phyloP scores from a whole-genome alignment of 2,797 vertebrate species.

The Fistularia tabacaria region DNA sequence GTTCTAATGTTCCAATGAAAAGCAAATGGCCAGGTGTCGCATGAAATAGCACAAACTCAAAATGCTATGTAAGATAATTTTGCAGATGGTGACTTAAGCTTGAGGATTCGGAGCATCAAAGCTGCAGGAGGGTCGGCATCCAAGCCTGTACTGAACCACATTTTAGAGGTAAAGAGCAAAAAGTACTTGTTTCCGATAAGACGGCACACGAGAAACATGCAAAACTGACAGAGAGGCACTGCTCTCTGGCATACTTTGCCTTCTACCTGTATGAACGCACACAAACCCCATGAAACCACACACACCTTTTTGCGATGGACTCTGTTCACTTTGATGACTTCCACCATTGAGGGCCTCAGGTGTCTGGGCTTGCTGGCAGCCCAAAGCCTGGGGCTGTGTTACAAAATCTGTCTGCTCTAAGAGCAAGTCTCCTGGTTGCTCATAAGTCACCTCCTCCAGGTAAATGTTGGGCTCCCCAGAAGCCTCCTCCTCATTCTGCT shows the following conservation, averaged over 20 bases:
- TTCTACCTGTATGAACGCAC: too few relatives aligned
- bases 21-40: slow-evolving; percentile 59
- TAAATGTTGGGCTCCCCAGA: slow-evolving; percentile 39
- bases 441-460: slow-evolving; percentile 53
- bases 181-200: slow-evolving; percentile 16
- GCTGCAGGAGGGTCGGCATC: slow-evolving; percentile 45
- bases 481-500: slow-evolving; percentile 43
- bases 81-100: slow-evolving; percentile 47
- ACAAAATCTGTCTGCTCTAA: slow-evolving; percentile 67
- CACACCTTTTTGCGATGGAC: slow-evolving; percentile 65
- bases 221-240: slow-evolving; percentile 1
- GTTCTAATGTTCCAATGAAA: slow-evolving; percentile 49
- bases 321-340: slow-evolving; percentile 65
- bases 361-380: slow-evolving; percentile 69
- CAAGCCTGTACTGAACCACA: slow-evolving; percentile 23
- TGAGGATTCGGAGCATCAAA: slow-evolving; percentile 42
- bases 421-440: slow-evolving; percentile 60
- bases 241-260: too few relatives aligned
- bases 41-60: slow-evolving; percentile 55
- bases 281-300: slow-evolving; percentile 34
- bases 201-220: slow-evolving; percentile 40
- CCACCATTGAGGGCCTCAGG: slow-evolving; percentile 75
- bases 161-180: slow-evolving; percentile 5
- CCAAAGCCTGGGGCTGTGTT: slow-evolving; percentile 67
- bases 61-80: slow-evolving; percentile 35